Base-by-base conservation (phyloP, 1,140 invertebrate genomes). In the Nymphalis io region DNA sequence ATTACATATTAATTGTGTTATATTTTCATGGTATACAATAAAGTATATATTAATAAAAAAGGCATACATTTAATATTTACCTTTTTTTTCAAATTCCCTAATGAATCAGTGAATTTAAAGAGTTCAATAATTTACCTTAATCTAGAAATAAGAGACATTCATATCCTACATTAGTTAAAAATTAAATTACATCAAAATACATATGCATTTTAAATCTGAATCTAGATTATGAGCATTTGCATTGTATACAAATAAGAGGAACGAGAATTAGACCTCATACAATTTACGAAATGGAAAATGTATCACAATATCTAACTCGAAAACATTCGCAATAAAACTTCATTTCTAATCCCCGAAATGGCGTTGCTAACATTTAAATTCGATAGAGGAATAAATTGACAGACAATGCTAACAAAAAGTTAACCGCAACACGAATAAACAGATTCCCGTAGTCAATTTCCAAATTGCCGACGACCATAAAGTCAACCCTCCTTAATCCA, bases 401-500 rank as follows among this genome's bases (percentile, higher is more conserved):
- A 84, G 78, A 75, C 69, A 74, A 76, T 68, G 78, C 75, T 82
- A 84, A 84, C 80, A 86, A 84, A 87, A 74, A 78, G 76, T 76
- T 48, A 70, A 85, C 82, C 82, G 68, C 81, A 85, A 74, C 68
- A 72, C 72, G 58, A 73, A 73, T 85, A 91, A 89, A 88, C 89
- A 90, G 86, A 91, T 89, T 86, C 75, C 83, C 65, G 69, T 82
- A 90, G 85, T 88, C 88, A 91, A 91, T 91, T 87, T 91, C 80
- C 80, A 91, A 91, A 91, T 88, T 87, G 89, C 83, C 75, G 71
- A 77, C 82, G 79, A 88, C 81, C 80, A 85, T 90, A 87, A 89
- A 88, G 83, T 87, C 83, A 88, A 89, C 88, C 89, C 89, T 86
- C 85, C 86, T 82, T 91, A 89, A 91, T 89, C 82, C 87, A 81